Evolutionary conservation across 2,888 invertebrate genomes (phyloP).

Genomic region (Xestia xanthographa): DNA sequence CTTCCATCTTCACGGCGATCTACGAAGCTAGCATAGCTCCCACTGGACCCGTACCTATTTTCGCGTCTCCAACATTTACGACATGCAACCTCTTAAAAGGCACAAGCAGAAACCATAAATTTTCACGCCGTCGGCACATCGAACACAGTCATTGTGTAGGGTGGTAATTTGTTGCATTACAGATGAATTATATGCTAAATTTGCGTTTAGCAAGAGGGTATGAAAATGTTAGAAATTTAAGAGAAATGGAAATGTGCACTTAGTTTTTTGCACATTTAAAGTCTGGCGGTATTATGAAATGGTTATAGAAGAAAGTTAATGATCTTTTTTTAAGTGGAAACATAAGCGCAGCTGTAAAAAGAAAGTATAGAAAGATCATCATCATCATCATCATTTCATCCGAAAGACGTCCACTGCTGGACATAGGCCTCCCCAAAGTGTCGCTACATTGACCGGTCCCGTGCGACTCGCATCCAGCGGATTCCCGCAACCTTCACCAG

Average conservation of each 20-base stretch:
- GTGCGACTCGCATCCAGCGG: too few species aligned
- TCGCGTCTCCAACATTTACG: constrained; percentile 68
- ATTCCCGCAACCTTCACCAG: too few species aligned
- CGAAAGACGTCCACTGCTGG: too few species aligned
- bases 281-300: not conserved
- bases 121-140: constrained; percentile 71
- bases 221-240: constrained; percentile 26
- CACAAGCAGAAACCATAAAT: constrained; percentile 75
- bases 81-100: constrained; percentile 75
- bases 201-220: constrained; percentile 45
- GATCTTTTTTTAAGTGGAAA: not conserved
- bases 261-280: not conserved
- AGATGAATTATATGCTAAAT: constrained; percentile 59
- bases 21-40: constrained; percentile 39
- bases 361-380: not conserved
- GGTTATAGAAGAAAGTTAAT: not conserved
- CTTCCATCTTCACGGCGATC: not conserved
- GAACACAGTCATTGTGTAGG: constrained; percentile 59
- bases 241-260: not conserved
- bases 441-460: too few species aligned
- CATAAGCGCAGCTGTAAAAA: not conserved
- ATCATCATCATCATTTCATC: too few species aligned
- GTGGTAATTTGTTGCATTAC: constrained; percentile 60
- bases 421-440: too few species aligned
- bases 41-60: constrained; percentile 31